Evolutionary conservation across 2,797 vertebrate genomes (phyloP).

Genomic region (Oryzias dopingdopingensis): DNA sequence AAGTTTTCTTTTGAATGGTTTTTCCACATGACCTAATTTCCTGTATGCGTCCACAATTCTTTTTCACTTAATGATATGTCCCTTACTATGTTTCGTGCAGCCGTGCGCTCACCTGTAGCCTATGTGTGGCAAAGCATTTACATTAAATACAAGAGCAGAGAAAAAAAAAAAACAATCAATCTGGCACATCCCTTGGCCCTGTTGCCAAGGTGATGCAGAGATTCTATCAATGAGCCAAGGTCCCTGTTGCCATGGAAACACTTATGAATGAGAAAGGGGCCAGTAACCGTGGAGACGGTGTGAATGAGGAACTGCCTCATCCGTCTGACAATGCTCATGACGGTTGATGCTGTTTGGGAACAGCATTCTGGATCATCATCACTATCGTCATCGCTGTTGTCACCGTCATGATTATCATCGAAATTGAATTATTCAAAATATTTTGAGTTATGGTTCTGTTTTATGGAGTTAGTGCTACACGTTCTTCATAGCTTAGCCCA

Average conservation of each 20-base stretch:
- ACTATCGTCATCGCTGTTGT: neutral
- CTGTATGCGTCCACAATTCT: conserved; percentile 32
- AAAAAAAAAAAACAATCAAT: conserved; percentile 59
- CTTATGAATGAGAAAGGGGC: conserved; percentile 87
- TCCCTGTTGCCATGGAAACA: conserved; percentile 85
- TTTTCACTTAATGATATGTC: conserved; percentile 34
- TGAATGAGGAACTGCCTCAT: conserved; percentile 85
- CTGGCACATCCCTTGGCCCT: conserved; percentile 72
- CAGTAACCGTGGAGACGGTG: conserved; percentile 85
- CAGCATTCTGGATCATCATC: conserved; percentile 10
- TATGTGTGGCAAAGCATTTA: conserved; percentile 28
- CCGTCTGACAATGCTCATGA: conserved; percentile 75
- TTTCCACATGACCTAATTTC: conserved; percentile 61
- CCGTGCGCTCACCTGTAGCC: conserved; percentile 15
- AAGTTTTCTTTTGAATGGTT: conserved; percentile 24
- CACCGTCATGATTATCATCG: neutral
- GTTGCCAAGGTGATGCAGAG: conserved; percentile 77
- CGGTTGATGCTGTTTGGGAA: conserved; percentile 46
- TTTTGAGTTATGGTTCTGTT: neutral
- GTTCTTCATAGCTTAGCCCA: no score
- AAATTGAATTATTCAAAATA: neutral
- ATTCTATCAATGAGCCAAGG: conserved; percentile 89
- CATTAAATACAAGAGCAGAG: conserved; percentile 32
- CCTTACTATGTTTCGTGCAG: conserved; percentile 11
- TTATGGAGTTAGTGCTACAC: neutral